Base-by-base conservation (phyloP, 37 sponge, comb jelly and placozoan species). In the Aplysina aerophoba region DNA sequence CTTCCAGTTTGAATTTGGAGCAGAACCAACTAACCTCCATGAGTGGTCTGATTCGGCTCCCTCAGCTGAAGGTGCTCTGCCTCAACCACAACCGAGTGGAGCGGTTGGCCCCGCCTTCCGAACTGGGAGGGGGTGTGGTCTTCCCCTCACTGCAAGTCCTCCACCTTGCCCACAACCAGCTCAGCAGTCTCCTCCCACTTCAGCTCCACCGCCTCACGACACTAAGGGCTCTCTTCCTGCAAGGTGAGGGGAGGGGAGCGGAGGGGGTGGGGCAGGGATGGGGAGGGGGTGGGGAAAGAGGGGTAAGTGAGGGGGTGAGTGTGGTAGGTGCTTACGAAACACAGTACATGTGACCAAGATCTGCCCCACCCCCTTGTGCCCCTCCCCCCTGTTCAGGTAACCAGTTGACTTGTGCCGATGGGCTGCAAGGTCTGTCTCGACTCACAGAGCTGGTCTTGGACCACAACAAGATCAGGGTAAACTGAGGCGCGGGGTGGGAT, bases 381-480 rank as follows among this genome's bases (percentile, higher is more conserved):
- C n/a, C 22, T 55, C 13, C 20, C 85, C 6, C 64, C 68, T 75
- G 21, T 41, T 24, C 84, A 97, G 98, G 96, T 21, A 97, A 97
- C 86, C 96, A 97, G 56, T 83, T 97, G 34, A 56, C 54, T 37
- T 53, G 59, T 21, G 90, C 95, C 0, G 99, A 96, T 54, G 97
- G 99, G 24, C 83, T 98, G 38, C 62, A 87, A 36, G 91, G 89
- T 2, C 72, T 92, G 17, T 53, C 66, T 4, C 37, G 75, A 15
- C 84, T 98, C 20, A 84, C 83, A 21, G 99, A 98, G 79, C 89
- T 98, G 15, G 99, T 98, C 12, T 69, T 98, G 67, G 99, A 98
- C 84, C 39, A 97, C 28, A 98, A 98, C 71, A 98, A 92, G 73
- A 91, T 98, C 2, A 94, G 94, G 88, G 95, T 95, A 62, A 19